phyloP scores from a whole-genome alignment of 2,113 vertebrate species.

The Pagrus major region DNA sequence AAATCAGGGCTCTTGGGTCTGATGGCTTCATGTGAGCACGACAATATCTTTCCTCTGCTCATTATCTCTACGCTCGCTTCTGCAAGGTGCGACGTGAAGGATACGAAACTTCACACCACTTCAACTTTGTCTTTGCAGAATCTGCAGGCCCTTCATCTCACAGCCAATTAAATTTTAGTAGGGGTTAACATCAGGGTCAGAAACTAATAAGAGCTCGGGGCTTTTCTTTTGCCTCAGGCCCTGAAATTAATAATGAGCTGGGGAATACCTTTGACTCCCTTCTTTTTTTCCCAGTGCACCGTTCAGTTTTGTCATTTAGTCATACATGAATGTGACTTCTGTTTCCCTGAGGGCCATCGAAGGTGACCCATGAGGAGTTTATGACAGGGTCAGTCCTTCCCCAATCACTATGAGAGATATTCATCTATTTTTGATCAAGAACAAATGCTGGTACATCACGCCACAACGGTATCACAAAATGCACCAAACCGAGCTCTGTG shows the following conservation, averaged over 20 bases:
- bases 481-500: background rate
- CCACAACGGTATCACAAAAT: background rate
- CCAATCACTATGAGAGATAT: background rate
- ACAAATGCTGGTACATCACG: background rate
- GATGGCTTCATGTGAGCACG: too few relatives aligned
- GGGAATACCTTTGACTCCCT: background rate
- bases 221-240: background rate
- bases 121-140: background rate
- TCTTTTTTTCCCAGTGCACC: background rate
- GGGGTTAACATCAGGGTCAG: conserved; percentile 35
- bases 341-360: background rate
- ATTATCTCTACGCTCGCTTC: background rate
- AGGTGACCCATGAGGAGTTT: background rate
- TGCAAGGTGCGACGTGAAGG: background rate
- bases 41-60: background rate
- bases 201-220: conserved; percentile 22
- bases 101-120: background rate
- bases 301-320: background rate
- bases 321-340: background rate
- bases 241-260: conserved; percentile 34
- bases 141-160: conserved; percentile 6
- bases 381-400: background rate
- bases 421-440: background rate
- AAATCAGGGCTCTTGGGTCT: too few relatives aligned
- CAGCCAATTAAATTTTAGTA: conserved; percentile 28